Percentiles rank a stretch among this genome's conserved stretches.
Evolutionary conservation across 64 coral and sea anemone genomes (phyloP).

Genomic region (Stylophora pistillata): DNA sequence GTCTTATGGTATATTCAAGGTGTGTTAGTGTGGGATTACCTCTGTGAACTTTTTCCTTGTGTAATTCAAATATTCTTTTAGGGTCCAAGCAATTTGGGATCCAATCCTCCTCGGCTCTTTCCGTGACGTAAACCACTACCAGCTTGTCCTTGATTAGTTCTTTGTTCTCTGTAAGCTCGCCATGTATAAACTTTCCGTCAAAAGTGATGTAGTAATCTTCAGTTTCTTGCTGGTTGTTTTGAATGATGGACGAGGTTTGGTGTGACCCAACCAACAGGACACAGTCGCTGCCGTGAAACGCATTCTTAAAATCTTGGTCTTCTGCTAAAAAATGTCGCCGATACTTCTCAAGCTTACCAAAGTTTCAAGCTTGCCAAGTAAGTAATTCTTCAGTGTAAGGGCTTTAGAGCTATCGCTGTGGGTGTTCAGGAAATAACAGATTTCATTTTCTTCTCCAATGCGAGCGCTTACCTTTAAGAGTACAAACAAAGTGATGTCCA

Average conservation of each 20-base stretch:
- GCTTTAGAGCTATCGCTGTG: slow-evolving; percentile 27
- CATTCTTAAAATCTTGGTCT: slow-evolving; percentile 8
- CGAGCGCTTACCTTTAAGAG: too few species aligned
- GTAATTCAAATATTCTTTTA: not conserved
- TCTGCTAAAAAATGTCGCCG: slow-evolving; percentile 22
- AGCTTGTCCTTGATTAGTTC: not conserved
- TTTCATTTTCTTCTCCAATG: not conserved
- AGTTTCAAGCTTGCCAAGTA: slow-evolving; percentile 12
- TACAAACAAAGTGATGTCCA: too few species aligned
- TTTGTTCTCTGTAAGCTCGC: not conserved
- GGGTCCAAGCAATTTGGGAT: slow-evolving; percentile 18
- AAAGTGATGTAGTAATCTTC: slow-evolving; percentile 22
- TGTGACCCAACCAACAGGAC: slow-evolving; percentile 35
- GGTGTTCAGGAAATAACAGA: slow-evolving; percentile 30
- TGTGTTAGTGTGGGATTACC: slow-evolving; percentile 27
- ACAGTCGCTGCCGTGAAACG: not conserved
- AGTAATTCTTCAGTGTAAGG: slow-evolving; percentile 26
- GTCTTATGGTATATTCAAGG: slow-evolving; percentile 24
- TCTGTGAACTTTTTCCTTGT: not conserved
- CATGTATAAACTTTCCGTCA: slow-evolving; percentile 19
- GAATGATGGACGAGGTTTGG: slow-evolving; percentile 20
- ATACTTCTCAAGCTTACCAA: slow-evolving; percentile 5
- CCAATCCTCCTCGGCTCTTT: not conserved
- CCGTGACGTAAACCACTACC: slow-evolving; percentile 30
- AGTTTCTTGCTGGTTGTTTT: slow-evolving; percentile 36